A percentile compares a stretch with the other conserved stretches of the same genome.
Evolutionary conservation across 2,113 vertebrate species (phyloP).

Genomic region (Lontra canadensis): DNA sequence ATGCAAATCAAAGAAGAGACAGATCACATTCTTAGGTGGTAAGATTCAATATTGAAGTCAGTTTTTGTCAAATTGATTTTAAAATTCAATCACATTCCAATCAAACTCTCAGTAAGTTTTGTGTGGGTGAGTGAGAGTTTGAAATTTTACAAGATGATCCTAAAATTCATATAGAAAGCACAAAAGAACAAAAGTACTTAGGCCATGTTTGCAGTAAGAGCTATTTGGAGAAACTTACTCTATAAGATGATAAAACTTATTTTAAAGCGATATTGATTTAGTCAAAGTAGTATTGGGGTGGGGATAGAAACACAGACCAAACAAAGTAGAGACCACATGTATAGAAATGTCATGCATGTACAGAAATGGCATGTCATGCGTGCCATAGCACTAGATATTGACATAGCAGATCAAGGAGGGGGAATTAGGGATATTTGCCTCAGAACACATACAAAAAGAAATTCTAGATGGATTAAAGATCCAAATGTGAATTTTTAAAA

Average conservation of each 20-base stretch:
- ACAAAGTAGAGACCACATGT: not conserved
- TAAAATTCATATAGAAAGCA: not conserved
- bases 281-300: not conserved
- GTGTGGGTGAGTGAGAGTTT: not conserved
- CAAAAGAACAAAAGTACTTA: not conserved
- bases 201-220: not conserved
- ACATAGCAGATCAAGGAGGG: not conserved
- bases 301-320: not conserved
- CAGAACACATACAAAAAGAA: not conserved
- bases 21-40: not conserved
- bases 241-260: not conserved
- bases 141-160: not conserved
- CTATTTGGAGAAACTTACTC: not conserved
- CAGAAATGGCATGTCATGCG: not conserved
- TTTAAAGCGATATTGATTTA: not conserved
- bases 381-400: too few species aligned
- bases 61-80: slow-evolving; percentile 8
- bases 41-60: not conserved
- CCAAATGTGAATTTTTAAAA: not conserved
- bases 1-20: not conserved
- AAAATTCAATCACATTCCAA: not conserved
- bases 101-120: not conserved
- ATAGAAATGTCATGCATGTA: not conserved
- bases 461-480: not conserved
- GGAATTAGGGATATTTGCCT: not conserved